phyloP scores from a whole-genome alignment of 2,888 invertebrate genomes.

The Epistrophella euchroma region DNA sequence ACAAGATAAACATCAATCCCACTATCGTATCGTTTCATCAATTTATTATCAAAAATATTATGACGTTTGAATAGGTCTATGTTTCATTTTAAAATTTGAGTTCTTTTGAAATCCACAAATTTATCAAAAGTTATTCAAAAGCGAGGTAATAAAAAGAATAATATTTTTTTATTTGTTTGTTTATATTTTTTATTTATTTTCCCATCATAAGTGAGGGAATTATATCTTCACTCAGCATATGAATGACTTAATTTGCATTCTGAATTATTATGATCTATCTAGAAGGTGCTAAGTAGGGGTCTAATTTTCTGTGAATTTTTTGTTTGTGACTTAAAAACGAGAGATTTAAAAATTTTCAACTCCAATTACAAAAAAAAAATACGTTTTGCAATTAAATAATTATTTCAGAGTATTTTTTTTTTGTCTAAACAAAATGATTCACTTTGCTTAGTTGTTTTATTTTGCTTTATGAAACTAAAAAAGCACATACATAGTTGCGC shows the following conservation, averaged over 20 bases:
- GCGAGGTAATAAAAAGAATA: constrained; percentile 5
- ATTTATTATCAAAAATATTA: constrained; percentile 30
- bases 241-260: constrained; percentile 46
- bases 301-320: neutral
- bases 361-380: neutral
- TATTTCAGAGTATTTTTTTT: constrained; percentile 44
- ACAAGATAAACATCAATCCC: constrained; percentile 25
- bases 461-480: neutral
- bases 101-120: constrained; percentile 8
- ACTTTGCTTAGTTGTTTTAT: constrained; percentile 26
- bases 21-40: constrained; percentile 6
- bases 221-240: constrained; percentile 42
- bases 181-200: neutral
- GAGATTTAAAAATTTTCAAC: neutral
- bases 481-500: neutral
- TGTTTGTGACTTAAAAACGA: neutral
- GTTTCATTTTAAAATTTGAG: constrained; percentile 1
- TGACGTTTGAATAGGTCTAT: constrained; percentile 7
- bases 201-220: constrained; percentile 23
- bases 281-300: constrained; percentile 9
- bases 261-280: neutral
- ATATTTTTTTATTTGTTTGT: neutral
- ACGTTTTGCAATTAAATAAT: constrained; percentile 52
- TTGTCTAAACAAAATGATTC: constrained; percentile 66
- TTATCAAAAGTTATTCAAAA: constrained; percentile 12